phyloP scores from a whole-genome alignment of 2,113 vertebrate genomes.

The Turdus rufiventris region DNA sequence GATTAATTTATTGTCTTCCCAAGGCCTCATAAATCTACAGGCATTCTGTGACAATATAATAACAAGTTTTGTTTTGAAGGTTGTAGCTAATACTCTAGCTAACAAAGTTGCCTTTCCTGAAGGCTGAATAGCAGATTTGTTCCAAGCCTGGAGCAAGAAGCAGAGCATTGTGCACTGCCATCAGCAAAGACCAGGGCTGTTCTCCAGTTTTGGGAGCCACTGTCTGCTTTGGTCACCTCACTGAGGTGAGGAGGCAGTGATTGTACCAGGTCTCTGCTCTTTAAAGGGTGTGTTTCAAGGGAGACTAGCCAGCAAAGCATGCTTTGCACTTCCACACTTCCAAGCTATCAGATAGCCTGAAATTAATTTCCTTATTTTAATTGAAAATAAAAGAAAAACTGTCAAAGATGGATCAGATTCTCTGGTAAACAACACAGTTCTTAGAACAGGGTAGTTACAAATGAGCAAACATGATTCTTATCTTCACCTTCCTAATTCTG shows the following conservation, averaged over 20 bases:
- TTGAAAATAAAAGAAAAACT: not conserved
- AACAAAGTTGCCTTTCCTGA: conserved; percentile 22
- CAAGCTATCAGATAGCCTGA: not conserved
- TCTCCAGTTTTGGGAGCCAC: rapidly evolving
- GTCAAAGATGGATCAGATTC: not conserved
- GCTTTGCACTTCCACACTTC: not conserved
- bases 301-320: not conserved
- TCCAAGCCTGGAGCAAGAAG: not conserved
- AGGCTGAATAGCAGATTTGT: not conserved
- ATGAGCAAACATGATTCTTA: not conserved
- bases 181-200: not conserved
- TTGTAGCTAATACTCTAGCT: conserved; percentile 30
- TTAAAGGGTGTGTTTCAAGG: not conserved
- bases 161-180: not conserved
- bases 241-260: not conserved
- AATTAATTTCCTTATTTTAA: not conserved
- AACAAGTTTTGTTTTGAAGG: conserved; percentile 62
- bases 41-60: conserved; percentile 50
- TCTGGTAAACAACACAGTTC: not conserved
- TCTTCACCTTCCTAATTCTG: not conserved
- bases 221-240: not conserved
- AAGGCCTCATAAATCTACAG: conserved; percentile 61
- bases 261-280: not conserved
- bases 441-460: not conserved
- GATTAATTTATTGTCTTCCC: conserved; percentile 69